Percentiles rank a stretch among this genome's conserved stretches.
These are phyloP conservation scores for Spodoptera exigua DNA, from an alignment of 2,888 invertebrate species.

Conservation along the genomic window DNA sequence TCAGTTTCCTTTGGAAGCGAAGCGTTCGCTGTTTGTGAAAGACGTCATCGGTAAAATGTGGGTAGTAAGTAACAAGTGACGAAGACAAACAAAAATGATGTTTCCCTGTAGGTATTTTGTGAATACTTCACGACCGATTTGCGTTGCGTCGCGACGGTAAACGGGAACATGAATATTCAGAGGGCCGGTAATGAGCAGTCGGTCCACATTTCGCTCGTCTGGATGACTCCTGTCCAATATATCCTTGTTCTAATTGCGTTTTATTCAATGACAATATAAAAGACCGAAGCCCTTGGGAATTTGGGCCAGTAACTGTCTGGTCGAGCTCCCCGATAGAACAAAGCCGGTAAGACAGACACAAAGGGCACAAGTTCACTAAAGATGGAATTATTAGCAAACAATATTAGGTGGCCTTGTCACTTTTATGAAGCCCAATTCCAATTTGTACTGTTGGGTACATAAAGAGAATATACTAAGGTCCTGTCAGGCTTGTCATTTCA, in stretches of 20 bases:
- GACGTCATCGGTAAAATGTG: constrained; percentile 14
- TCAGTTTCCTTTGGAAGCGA: constrained; percentile 25
- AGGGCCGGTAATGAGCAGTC: constrained; percentile 75
- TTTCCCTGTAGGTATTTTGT: constrained; percentile 42
- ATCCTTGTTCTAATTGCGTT: constrained; percentile 56
- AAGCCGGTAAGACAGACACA: constrained; percentile 21
- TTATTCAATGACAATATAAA: constrained; percentile 40
- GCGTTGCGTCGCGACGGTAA: constrained; percentile 58
- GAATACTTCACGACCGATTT: constrained; percentile 52
- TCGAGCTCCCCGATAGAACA: constrained; percentile 35
- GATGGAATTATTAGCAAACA: constrained; percentile 34
- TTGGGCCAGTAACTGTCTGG: constrained; percentile 28
- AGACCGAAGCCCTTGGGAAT: constrained; percentile 28
- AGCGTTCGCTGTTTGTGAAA: neutral
- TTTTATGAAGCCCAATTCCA: constrained; percentile 35
- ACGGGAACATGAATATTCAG: constrained; percentile 80
- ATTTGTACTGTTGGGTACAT: constrained; percentile 31
- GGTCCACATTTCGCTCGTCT: constrained; percentile 72
- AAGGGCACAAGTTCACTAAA: constrained; percentile 31
- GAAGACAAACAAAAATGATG: constrained; percentile 20
- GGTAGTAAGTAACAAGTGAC: constrained; percentile 9
- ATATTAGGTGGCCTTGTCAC: constrained; percentile 39
- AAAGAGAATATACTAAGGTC: constrained; percentile 5
- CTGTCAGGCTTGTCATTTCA: constrained; percentile 17
- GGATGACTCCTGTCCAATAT: constrained; percentile 58